Percentiles rank a stretch among this genome's conserved stretches.
Conservation (phyloP, 2,888 invertebrate species). For the Sarcophaga subvicina region DNA sequence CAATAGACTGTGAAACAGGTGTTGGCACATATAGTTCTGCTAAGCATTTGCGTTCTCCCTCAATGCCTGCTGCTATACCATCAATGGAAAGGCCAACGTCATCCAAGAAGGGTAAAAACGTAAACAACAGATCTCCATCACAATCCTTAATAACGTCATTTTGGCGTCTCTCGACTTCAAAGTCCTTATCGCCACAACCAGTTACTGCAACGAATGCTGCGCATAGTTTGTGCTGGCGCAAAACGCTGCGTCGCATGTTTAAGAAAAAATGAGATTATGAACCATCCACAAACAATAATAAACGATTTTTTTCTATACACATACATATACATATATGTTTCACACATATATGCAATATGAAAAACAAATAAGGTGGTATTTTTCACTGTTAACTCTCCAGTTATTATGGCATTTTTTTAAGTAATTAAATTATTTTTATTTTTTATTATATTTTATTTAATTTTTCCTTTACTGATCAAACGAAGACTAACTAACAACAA, state of each 20-base stretch:
- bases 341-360: conserved; percentile 17
- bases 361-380: conserved; percentile 40
- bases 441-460: conserved; percentile 31
- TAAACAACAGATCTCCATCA: conserved; percentile 68
- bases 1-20: conserved; percentile 42
- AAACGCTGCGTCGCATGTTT: conserved; percentile 78
- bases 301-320: conserved; percentile 31
- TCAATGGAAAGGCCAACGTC: conserved; percentile 67
- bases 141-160: conserved; percentile 72
- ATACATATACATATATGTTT: conserved; percentile 24
- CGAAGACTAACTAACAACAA: conserved; percentile 26
- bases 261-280: conserved; percentile 70
- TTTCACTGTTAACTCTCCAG: conserved; percentile 39
- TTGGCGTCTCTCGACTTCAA: conserved; percentile 70
- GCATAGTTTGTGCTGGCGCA: conserved; percentile 78
- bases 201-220: conserved; percentile 66
- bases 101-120: conserved; percentile 41
- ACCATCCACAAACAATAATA: conserved; percentile 29
- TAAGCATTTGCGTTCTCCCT: conserved; percentile 65
- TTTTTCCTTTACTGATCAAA: conserved; percentile 27
- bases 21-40: conserved; percentile 44
- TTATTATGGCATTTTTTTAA: conserved; percentile 54
- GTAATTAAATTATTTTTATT: conserved; percentile 46
- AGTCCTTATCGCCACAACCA: conserved; percentile 66
- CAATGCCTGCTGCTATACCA: conserved; percentile 74